Conservation (phyloP, 2,888 invertebrate genomes). For the Meganola albula region DNA sequence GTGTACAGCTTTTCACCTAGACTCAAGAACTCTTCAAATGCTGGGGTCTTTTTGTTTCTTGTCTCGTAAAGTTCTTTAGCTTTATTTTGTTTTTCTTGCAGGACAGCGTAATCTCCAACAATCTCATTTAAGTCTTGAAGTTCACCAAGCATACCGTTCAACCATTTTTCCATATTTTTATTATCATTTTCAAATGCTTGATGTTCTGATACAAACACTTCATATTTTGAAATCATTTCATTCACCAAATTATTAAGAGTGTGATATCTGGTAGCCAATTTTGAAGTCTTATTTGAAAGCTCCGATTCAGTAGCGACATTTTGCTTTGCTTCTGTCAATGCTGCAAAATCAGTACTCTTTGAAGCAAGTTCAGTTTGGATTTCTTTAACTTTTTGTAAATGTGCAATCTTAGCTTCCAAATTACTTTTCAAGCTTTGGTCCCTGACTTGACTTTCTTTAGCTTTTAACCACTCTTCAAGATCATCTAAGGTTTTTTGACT, state of each 20-base stretch:
- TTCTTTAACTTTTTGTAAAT: conserved; percentile 85
- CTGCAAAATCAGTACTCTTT: conserved; percentile 82
- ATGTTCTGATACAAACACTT: conserved; percentile 91
- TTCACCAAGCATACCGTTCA: conserved; percentile 84
- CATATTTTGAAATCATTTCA: conserved; percentile 89
- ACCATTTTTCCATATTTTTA: conserved; percentile 84
- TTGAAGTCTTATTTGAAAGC: conserved; percentile 84
- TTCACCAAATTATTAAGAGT: conserved; percentile 87
- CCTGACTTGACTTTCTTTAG: conserved; percentile 89
- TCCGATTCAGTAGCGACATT: conserved; percentile 86
- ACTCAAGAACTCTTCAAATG: conserved; percentile 90
- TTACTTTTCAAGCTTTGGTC: conserved; percentile 93
- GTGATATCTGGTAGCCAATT: conserved; percentile 88
- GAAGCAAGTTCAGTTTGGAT: conserved; percentile 83
- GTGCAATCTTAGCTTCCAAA: conserved; percentile 87
- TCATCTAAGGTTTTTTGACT: conserved; percentile 87
- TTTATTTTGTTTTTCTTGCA: conserved; percentile 89
- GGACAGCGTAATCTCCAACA: conserved; percentile 88
- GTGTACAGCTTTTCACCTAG: conserved; percentile 94
- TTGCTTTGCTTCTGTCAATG: conserved; percentile 82
- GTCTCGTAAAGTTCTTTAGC: conserved; percentile 88
- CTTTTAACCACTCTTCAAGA: conserved; percentile 90
- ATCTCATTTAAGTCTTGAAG: conserved; percentile 88
- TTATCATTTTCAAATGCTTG: conserved; percentile 86
- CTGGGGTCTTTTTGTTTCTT: conserved; percentile 86